A percentile compares a stretch with the other conserved stretches of the same genome.
Evolutionary conservation across 2,888 invertebrate species (phyloP).

Genomic region (Yponomeuta malinellus): DNA sequence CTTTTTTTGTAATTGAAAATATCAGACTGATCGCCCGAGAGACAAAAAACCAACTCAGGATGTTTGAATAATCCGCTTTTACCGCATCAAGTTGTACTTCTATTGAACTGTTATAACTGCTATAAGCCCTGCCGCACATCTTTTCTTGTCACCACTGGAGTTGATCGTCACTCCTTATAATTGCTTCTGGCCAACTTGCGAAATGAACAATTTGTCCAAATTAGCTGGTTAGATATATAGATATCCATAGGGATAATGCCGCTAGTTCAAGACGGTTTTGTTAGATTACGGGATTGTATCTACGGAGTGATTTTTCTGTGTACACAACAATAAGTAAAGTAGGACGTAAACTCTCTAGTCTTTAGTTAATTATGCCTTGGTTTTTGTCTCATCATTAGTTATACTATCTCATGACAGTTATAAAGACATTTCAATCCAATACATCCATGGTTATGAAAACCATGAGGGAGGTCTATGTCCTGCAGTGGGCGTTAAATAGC

Average conservation of each 20-base stretch:
- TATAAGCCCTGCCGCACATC: neutral
- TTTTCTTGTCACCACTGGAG: neutral
- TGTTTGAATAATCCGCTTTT: too few relatives aligned
- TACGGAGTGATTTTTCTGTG: neutral
- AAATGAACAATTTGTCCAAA: slow-evolving; percentile 10
- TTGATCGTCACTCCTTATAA: slow-evolving; percentile 56
- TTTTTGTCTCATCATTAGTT: too few relatives aligned
- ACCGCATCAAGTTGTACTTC: neutral
- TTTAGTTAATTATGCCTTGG: neutral
- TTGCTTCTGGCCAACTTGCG: slow-evolving; percentile 37
- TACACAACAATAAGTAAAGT: neutral
- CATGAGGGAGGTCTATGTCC: too few relatives aligned
- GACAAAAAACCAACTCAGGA: too few relatives aligned
- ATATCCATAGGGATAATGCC: neutral
- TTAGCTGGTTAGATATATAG: neutral
- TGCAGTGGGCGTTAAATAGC: too few relatives aligned
- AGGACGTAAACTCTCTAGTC: neutral
- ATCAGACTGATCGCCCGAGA: too few relatives aligned
- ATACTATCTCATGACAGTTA: too few relatives aligned
- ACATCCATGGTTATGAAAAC: too few relatives aligned
- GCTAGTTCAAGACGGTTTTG: neutral
- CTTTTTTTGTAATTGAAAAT: too few relatives aligned
- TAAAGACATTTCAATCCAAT: too few relatives aligned
- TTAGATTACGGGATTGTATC: neutral
- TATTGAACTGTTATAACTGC: neutral